Evolutionary conservation across 2,888 invertebrate genomes (phyloP).

Genomic region (Lathronympha strigana): DNA sequence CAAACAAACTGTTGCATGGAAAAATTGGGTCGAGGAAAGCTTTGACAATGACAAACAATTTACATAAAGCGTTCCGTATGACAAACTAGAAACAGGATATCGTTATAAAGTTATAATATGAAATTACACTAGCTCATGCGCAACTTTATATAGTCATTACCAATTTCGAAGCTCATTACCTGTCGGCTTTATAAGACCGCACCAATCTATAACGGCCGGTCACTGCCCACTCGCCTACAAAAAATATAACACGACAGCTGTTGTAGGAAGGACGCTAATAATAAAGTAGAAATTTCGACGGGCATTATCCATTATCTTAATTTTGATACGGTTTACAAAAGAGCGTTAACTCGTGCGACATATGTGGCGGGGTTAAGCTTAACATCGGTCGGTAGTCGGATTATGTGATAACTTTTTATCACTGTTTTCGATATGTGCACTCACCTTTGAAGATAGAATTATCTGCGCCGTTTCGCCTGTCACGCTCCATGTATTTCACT

Average conservation of each 20-base stretch:
- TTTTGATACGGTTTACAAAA: slow-evolving; percentile 81
- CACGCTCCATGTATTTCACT: slow-evolving; percentile 29
- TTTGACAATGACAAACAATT: slow-evolving; percentile 46
- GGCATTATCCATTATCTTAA: slow-evolving; percentile 82
- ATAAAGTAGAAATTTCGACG: slow-evolving; percentile 75
- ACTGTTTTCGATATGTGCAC: slow-evolving; percentile 44
- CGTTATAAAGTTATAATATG: slow-evolving; percentile 64
- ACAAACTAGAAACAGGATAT: slow-evolving; percentile 36
- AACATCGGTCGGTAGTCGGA: slow-evolving; percentile 57
- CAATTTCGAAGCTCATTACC: slow-evolving; percentile 77
- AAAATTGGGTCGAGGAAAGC: slow-evolving; percentile 41
- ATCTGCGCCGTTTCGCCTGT: slow-evolving; percentile 36
- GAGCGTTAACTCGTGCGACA: slow-evolving; percentile 76
- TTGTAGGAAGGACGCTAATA: slow-evolving; percentile 67
- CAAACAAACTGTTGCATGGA: slow-evolving; percentile 43
- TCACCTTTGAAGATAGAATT: slow-evolving; percentile 42
- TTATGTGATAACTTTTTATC: slow-evolving; percentile 49
- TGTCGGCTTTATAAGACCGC: slow-evolving; percentile 70
- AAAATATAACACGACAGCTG: slow-evolving; percentile 75
- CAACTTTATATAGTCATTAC: slow-evolving; percentile 76
- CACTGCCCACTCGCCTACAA: slow-evolving; percentile 66
- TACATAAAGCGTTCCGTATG: slow-evolving; percentile 39
- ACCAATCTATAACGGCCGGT: slow-evolving; percentile 71
- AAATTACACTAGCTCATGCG: slow-evolving; percentile 64
- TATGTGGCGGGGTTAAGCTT: slow-evolving; percentile 62